phyloP scores from a whole-genome alignment of 64 coral and sea anemone genomes.

The Dendronephthya gigantea region DNA sequence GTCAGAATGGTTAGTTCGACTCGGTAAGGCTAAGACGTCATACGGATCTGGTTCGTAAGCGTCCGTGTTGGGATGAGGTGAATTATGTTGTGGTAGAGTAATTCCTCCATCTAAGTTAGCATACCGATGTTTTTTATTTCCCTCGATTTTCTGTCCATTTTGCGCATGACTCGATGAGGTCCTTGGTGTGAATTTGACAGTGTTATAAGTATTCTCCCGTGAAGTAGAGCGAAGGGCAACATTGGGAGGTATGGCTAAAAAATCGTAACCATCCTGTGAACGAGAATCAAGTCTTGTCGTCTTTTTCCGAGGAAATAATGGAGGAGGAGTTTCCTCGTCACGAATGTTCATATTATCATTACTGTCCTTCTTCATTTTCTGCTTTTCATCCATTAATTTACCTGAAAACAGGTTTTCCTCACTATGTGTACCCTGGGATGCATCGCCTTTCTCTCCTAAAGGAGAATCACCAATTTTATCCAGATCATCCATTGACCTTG shows the following conservation, averaged over 20 bases:
- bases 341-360: background rate
- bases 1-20: background rate
- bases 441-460: background rate
- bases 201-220: background rate
- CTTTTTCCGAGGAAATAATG: background rate
- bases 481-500: slow-evolving; percentile 3
- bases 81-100: background rate
- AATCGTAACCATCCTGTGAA: background rate
- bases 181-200: background rate
- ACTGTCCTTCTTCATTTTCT: background rate
- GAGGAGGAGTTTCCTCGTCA: slow-evolving; percentile 2
- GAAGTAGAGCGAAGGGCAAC: background rate
- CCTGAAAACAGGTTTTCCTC: background rate
- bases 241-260: background rate
- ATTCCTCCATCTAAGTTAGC: background rate
- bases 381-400: background rate
- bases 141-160: background rate
- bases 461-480: background rate
- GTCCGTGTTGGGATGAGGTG: background rate
- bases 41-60: background rate
- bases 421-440: background rate
- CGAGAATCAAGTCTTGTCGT: background rate
- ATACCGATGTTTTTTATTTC: background rate
- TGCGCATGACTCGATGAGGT: background rate
- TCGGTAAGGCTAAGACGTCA: background rate